Evolutionary conservation across 2,888 invertebrate species (phyloP), one percentile per base, ranked within the genome.

Genomic region (Dugesia japonica): DNA sequence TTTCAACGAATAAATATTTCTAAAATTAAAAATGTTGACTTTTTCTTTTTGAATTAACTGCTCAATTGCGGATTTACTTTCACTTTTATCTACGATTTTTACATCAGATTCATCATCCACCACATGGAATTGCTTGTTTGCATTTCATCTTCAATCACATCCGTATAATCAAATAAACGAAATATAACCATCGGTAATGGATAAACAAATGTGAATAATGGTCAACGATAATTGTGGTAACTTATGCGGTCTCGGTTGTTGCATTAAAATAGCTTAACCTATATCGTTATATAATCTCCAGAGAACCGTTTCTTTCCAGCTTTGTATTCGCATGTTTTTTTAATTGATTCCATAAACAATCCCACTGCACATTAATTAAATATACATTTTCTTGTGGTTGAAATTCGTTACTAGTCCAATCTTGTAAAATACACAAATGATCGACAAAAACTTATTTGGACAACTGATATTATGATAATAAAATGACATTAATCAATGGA

Each of bases 291-390:
- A 97, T 0, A 95, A 95, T 42, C 97, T 88, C 0, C 91, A 89
- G 81, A 97, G 94, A 84, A 94, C 94, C 83, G 93, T 93, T 83
- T 97, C 95, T 28, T 91, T 90, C 97, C 97, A 98, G 84, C 92
- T 92, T 81, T 94, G 94, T 82, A 90, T 90, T 31, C 91, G 89
- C 71, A 98, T 85, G 83, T n/a, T 94, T 94, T 79, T 91, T 89
- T 73, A 94, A 89, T 85, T 93, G 92, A 7, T 92, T 91, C 94
- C 95, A 97, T 15, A 98, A 87, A 82, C 94, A 94, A 83, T 98
- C 97, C 79, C 28, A 1, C 23, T 9, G 7, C 1, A 9, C 4
- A 20, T 56, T n/a, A 31, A 7, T 31, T 7, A 31, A 31, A 4
- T 31, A 31, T 81, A 87, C 87, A 84, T 89, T 88, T 84, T 95